These are phyloP conservation scores for Pelmatolapia mariae DNA, from an alignment of 2,113 vertebrate genomes.

Conservation along the genomic window DNA sequence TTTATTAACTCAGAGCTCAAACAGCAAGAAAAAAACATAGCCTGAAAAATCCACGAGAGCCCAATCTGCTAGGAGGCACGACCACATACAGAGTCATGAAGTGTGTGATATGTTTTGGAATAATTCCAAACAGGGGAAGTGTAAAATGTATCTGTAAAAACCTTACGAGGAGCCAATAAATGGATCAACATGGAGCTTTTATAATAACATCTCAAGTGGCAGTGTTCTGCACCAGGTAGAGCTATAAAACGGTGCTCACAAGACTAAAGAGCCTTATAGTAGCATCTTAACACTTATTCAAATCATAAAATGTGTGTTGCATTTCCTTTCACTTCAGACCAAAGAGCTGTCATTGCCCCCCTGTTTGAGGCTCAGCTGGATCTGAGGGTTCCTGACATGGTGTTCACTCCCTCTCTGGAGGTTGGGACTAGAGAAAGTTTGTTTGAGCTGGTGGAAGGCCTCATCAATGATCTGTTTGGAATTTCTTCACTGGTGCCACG, in stretches of 20 bases:
- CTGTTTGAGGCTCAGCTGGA: conserved; percentile 85
- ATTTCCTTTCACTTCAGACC: conserved; percentile 62
- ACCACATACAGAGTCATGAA: not conserved
- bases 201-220: not conserved
- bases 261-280: not conserved
- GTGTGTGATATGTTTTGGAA: not conserved
- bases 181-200: not conserved
- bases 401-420: conserved; percentile 86
- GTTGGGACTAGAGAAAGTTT: conserved; percentile 69
- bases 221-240: not conserved
- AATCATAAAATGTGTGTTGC: not conserved
- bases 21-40: not conserved
- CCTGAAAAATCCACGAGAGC: not conserved
- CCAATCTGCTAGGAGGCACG: accelerated
- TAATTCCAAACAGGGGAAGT: not conserved
- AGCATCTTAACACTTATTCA: accelerated
- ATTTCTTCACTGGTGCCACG: conserved; percentile 81
- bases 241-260: not conserved
- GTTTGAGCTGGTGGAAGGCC: conserved; percentile 75
- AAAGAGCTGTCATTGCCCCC: conserved; percentile 65
- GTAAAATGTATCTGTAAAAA: not conserved
- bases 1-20: not conserved
- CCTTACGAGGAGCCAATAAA: not conserved
- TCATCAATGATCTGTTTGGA: conserved; percentile 77
- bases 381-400: conserved; percentile 78